Conservation (phyloP, 1,140 invertebrate species). For the Papilio polytes region DNA sequence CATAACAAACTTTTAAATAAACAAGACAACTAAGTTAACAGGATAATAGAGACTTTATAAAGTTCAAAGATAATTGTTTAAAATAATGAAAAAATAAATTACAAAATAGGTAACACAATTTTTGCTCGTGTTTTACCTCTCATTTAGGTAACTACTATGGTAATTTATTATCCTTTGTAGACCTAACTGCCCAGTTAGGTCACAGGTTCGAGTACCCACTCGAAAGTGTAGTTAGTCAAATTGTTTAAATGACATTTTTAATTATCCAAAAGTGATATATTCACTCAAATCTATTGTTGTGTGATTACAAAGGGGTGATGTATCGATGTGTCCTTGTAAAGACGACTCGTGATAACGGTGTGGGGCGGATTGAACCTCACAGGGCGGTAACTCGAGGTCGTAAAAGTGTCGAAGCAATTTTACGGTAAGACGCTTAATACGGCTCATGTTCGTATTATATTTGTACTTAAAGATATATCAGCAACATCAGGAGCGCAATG, state of each 20-base stretch:
- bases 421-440: slow-evolving; percentile 36
- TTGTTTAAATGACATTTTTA: not conserved
- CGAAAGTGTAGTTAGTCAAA: not conserved
- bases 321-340: not conserved
- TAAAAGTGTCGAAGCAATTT: slow-evolving; percentile 51
- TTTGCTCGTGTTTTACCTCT: not conserved
- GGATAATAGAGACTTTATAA: too few relatives aligned
- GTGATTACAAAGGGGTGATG: not conserved
- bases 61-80: too few relatives aligned
- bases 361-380: slow-evolving; percentile 44
- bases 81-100: too few relatives aligned
- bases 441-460: not conserved
- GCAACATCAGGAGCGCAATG: not conserved
- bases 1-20: not conserved
- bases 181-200: too few relatives aligned
- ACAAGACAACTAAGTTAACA: too few relatives aligned
- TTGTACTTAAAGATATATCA: not conserved
- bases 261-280: not conserved
- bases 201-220: too few relatives aligned
- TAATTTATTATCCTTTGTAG: not conserved
- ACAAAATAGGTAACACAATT: too few relatives aligned
- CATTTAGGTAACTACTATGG: not conserved
- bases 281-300: not conserved
- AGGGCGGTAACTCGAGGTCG: slow-evolving; percentile 52
- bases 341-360: not conserved